Evolutionary conservation across 2,113 vertebrate genomes (phyloP).

Genomic region (Pteronura brasiliensis): DNA sequence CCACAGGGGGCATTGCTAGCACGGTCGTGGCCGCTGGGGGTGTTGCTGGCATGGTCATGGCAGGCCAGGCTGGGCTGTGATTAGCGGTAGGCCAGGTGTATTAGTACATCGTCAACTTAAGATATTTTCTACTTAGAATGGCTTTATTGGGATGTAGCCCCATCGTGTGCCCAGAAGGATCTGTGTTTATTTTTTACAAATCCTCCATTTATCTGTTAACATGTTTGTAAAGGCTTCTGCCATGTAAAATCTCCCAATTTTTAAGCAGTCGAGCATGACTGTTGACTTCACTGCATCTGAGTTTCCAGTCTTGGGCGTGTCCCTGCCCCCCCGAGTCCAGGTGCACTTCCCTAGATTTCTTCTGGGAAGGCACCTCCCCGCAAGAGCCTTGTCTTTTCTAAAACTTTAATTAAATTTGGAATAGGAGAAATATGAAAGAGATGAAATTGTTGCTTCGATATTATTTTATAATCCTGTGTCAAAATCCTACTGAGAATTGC

Average conservation of each 20-base stretch:
- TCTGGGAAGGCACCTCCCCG: not conserved
- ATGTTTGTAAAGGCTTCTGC: not conserved
- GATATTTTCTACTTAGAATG: not conserved
- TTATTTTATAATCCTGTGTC: not conserved
- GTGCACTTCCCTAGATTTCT: not conserved
- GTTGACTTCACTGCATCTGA: not conserved
- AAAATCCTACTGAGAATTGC: not conserved
- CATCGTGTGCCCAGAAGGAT: not conserved
- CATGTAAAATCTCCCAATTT: not conserved
- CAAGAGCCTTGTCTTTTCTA: not conserved
- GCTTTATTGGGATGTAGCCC: not conserved
- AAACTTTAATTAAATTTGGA: conserved; percentile 27
- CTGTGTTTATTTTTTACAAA: not conserved
- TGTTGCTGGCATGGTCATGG: too few species aligned
- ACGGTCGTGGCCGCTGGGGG: too few species aligned
- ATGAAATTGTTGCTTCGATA: not conserved
- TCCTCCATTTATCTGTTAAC: not conserved
- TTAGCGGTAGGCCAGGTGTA: too few species aligned
- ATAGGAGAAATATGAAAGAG: not conserved
- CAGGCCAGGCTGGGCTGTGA: not conserved
- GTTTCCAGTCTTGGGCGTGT: too few species aligned
- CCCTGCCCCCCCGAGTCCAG: accelerated
- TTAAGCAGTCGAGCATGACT: not conserved
- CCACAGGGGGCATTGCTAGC: too few species aligned
- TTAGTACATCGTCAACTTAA: not conserved